phyloP scores from a whole-genome alignment of 2,113 vertebrate species.

The Rhombomys opimus region DNA sequence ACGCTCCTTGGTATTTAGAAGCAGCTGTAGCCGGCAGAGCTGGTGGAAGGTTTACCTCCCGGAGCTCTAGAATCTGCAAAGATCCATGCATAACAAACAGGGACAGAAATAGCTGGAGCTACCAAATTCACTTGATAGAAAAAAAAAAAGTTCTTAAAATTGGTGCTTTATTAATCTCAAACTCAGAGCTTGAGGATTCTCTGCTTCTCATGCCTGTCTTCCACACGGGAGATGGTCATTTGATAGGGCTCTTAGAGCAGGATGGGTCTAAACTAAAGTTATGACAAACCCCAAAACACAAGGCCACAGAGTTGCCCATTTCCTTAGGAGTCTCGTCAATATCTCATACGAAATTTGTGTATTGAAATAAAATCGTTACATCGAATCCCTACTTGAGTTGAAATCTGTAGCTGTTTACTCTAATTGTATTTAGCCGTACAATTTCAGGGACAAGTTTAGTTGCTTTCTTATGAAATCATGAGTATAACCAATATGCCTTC shows the following conservation, averaged over 20 bases:
- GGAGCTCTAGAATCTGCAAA: constrained; percentile 76
- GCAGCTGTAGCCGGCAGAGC: constrained; percentile 77
- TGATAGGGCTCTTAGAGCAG: background rate
- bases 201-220: background rate
- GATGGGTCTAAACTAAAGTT: background rate
- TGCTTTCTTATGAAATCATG: background rate
- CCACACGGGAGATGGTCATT: background rate
- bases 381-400: background rate
- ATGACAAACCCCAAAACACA: background rate
- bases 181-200: background rate
- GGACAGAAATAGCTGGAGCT: constrained; percentile 74
- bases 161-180: background rate
- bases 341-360: background rate
- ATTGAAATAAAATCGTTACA: background rate
- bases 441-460: background rate
- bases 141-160: constrained; percentile 59
- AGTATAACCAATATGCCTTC: background rate
- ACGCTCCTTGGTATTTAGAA: constrained; percentile 72
- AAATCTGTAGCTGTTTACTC: background rate
- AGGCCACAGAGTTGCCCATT: background rate
- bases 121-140: constrained; percentile 56
- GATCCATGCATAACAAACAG: constrained; percentile 78
- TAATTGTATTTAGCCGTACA: background rate
- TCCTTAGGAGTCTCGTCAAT: background rate
- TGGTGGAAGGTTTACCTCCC: constrained; percentile 72